Evolutionary conservation across 2,113 vertebrate species (phyloP).

Genomic region (Tringa solitaria): DNA sequence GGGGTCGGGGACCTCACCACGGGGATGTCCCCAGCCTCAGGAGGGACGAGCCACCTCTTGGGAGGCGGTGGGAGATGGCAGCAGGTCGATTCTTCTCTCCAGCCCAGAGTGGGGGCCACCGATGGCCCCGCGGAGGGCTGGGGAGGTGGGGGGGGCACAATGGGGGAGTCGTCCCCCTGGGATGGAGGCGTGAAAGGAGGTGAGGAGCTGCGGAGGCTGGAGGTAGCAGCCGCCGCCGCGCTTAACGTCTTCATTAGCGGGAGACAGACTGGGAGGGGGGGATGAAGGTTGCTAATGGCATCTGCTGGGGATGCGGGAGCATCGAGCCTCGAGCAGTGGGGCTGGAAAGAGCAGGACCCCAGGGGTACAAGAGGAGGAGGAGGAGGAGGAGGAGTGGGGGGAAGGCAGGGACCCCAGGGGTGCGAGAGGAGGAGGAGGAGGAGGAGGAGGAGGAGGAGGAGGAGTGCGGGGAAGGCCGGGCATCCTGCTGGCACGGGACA

Average conservation of each 20-base stretch:
- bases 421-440: neutral
- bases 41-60: neutral
- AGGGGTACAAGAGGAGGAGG: neutral
- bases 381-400: neutral
- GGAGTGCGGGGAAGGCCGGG: neutral
- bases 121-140: neutral
- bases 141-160: no score
- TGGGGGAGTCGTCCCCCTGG: fast-evolving
- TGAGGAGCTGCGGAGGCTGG: neutral
- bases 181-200: neutral
- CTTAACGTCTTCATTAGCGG: neutral
- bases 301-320: neutral
- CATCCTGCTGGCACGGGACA: neutral
- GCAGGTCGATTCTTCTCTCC: fast-evolving
- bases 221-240: neutral
- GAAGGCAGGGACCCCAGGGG: no score
- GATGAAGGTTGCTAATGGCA: neutral
- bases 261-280: neutral
- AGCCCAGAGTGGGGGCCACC: neutral
- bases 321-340: neutral
- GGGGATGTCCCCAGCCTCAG: neutral
- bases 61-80: fast-evolving
- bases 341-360: neutral
- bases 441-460: neutral
- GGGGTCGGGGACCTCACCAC: fast-evolving